Base-by-base conservation (phyloP, 2,113 vertebrate genomes). In the Psephotus haematonotus region DNA sequence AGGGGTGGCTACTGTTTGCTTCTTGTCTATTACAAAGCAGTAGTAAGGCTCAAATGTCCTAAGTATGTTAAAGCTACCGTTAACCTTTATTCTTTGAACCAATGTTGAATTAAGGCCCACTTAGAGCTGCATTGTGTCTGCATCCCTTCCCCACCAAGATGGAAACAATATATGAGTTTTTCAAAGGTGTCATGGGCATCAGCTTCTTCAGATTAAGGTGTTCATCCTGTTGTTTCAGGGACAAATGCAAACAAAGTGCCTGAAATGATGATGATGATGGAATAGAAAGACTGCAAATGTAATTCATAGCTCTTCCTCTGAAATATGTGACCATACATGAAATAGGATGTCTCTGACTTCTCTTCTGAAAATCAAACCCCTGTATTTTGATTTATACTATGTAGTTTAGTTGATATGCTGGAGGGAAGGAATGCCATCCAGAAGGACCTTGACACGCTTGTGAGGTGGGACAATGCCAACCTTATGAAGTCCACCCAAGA, bases 191-290 rank as follows among this genome's bases (percentile, higher is more conserved):
- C 49, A 74, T 25, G 23, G 24, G 13, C n/a, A 70, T 67, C 28
- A 33, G 23, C 80, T 80, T 80, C 49, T 77, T 76, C 63, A 67
- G 37, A 60, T 53, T 11, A 60, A 72, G 4, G 17, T 49, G 15
- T 43, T 90, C 49, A 35, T 67, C 31, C 60, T 81, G 23, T 74
- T 77, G 19, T 62, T 89, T 92, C 1, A 1, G 9, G 33, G 9
- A 77, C 15, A 87, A 91, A 67, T 31, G 49, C 41, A 94, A 88
- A 86, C 41, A 80, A 88, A 83, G 8, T 8, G 68, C 33, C 60
- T 57, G 47, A 90, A 88, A 86, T 0, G 0, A 44, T 52, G 41
- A 22, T 1, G 0, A 22, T 1, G 0, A 14, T 23, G 35, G 22
- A 75, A 89, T 6, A 75, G 39, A 83, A 88, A 75, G 46, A 57